Percentiles rank a stretch among this genome's conserved stretches.
These are phyloP conservation scores for Leptarthrus brevirostris DNA, from an alignment of 2,888 invertebrate genomes.

Conservation along the genomic window DNA sequence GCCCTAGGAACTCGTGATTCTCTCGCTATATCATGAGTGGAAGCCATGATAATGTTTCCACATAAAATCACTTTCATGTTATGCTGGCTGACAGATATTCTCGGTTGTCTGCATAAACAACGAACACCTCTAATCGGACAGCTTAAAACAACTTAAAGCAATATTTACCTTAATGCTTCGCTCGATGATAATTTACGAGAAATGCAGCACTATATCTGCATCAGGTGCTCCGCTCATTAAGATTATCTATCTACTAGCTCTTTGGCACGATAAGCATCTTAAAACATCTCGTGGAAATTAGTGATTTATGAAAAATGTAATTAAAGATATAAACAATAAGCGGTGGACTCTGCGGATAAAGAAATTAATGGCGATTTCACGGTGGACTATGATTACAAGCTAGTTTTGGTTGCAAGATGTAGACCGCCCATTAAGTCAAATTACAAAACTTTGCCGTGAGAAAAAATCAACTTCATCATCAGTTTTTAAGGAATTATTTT, in stretches of 20 bases:
- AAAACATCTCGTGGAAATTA: too few relatives aligned
- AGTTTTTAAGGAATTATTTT: too few relatives aligned
- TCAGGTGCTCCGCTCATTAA: slow-evolving; percentile 30
- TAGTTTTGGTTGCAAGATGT: too few relatives aligned
- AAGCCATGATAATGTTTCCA: slow-evolving; percentile 5
- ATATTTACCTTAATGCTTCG: slow-evolving; percentile 24
- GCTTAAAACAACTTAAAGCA: slow-evolving; percentile 10
- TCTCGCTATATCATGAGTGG: background rate
- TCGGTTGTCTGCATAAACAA: slow-evolving; percentile 2
- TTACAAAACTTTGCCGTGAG: too few relatives aligned
- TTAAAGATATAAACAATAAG: too few relatives aligned
- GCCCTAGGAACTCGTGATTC: background rate
- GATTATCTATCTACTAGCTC: background rate
- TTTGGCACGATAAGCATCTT: background rate
- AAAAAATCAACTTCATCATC: too few relatives aligned
- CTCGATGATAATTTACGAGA: slow-evolving; percentile 17
- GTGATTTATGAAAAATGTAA: too few relatives aligned
- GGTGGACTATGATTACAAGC: too few relatives aligned
- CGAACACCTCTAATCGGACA: slow-evolving; percentile 2
- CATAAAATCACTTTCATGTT: background rate
- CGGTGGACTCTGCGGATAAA: too few relatives aligned
- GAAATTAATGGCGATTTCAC: too few relatives aligned
- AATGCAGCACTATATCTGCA: background rate
- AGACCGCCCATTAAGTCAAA: too few relatives aligned
- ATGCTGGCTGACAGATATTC: background rate